Base-by-base conservation (phyloP, 2,113 vertebrate genomes). In the Blennius ocellaris region DNA sequence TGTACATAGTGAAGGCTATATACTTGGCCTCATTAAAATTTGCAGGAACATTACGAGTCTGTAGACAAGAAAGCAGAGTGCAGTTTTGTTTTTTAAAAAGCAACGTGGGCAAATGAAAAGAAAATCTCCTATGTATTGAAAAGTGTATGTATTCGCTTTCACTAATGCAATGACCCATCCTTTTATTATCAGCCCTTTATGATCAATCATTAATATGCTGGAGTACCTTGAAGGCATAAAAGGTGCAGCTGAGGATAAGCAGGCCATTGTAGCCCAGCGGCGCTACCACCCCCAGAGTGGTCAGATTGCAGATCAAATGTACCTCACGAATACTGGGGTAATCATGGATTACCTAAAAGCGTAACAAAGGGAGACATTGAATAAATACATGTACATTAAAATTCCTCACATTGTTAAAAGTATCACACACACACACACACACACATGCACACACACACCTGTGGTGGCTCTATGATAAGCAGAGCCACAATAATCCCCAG, bases 21-120 rank as follows among this genome's bases (percentile, higher is more conserved):
- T 99, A 99, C 84, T 99, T 99, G 75, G 98, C 97, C 91, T 99
- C 98, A 0, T 99, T 99, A 87, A 99, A 99, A 87, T 99, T 99
- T 55, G 97, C 97, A 0, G 98, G 98, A 16, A 99, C 98, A 0
- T 99, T 99, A 76, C 98, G 95, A 53, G 98, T 99, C 95, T 92
- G 89, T 3, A 5, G 36, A 55, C 41, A 21, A 43, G 68, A 68
- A 56, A 21, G 5, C 57, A 39, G 30, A 56, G 52, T 10, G 12
- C 1, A 0, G 21, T 30, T 30, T 30, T 30, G 21, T 11, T 21
- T 16, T 48, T 44, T 41, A 65, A 30, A 15, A 11, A 21, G 38
- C 16, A 0, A 30, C 4, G 21, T 30, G n/a, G 11, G 6, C 44
- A 45, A 14, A 14, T 12, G 21, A 30, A 30, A 30, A 30, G 21